Evolutionary conservation across 2,113 vertebrate genomes (phyloP).

Genomic region (Bagarius yarrelli): DNA sequence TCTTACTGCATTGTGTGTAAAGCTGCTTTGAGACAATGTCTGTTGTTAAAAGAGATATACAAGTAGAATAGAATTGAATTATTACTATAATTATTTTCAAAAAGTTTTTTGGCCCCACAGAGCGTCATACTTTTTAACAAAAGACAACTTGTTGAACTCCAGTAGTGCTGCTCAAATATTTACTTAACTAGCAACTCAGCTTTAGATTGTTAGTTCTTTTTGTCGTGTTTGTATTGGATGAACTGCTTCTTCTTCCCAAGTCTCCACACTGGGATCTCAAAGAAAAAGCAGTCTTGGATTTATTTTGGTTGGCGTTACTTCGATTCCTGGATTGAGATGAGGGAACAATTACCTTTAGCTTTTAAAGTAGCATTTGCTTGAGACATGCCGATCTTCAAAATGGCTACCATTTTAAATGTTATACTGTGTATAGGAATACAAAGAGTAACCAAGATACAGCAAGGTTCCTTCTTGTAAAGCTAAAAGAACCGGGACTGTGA

Average conservation of each 20-base stretch:
- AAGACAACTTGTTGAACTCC: constrained; percentile 4
- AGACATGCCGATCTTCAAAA: constrained; percentile 26
- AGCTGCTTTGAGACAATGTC: no score
- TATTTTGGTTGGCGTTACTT: constrained; percentile 63
- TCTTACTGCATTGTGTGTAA: no score
- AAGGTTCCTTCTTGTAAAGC: not conserved
- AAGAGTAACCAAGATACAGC: constrained; percentile 36
- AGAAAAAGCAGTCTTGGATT: constrained; percentile 53
- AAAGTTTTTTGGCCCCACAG: not conserved
- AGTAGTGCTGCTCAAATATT: constrained; percentile 26
- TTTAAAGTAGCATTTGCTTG: constrained; percentile 39
- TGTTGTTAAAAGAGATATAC: no score
- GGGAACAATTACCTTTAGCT: not conserved
- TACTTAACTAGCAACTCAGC: constrained; percentile 22
- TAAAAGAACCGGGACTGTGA: not conserved
- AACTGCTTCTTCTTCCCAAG: constrained; percentile 51
- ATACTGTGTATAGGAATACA: constrained; percentile 12
- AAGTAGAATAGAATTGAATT: no score
- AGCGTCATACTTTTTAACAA: not conserved
- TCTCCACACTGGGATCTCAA: constrained; percentile 48
- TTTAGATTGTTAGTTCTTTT: constrained; percentile 55
- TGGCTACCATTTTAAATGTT: constrained; percentile 1
- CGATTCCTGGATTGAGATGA: constrained; percentile 54
- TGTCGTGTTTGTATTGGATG: constrained; percentile 63
- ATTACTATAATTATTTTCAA: no score